Conservation (phyloP, 2,888 invertebrate genomes). For the Baccha elongata region DNA sequence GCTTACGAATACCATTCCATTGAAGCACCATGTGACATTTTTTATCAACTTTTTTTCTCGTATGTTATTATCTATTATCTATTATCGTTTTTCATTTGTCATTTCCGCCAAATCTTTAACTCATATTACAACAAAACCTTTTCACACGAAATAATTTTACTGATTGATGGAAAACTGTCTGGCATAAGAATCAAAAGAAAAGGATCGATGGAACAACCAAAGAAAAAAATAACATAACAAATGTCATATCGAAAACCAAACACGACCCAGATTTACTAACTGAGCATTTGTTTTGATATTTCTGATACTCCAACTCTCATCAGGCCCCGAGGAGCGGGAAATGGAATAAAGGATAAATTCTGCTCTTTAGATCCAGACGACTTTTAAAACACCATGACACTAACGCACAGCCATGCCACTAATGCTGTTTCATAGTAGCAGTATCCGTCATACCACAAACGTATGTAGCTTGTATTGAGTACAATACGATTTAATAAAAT, state of each 20-base stretch:
- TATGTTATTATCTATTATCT: too few species aligned
- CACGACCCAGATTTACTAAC: constrained; percentile 49
- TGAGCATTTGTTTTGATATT: constrained; percentile 34
- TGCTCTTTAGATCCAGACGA: constrained; percentile 23
- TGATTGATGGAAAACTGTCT: constrained; percentile 13
- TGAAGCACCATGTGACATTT: too few species aligned
- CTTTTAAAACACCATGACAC: constrained; percentile 12
- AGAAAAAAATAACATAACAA: constrained; percentile 5
- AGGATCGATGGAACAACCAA: constrained; percentile 2
- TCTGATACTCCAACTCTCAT: constrained; percentile 28
- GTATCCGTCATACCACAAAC: constrained; percentile 24
- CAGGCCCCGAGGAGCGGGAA: background rate
- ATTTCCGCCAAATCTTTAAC: too few species aligned
- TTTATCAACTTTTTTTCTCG: too few species aligned
- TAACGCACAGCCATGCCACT: constrained; percentile 22
- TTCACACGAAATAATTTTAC: too few species aligned
- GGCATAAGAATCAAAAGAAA: constrained; percentile 1
- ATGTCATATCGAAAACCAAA: constrained; percentile 34
- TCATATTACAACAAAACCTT: too few species aligned
- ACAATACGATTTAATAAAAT: background rate
- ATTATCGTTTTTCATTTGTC: too few species aligned
- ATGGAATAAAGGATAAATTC: constrained; percentile 8
- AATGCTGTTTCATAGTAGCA: constrained; percentile 38
- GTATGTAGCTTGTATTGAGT: constrained; percentile 5
- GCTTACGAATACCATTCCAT: too few species aligned